Base-by-base conservation (phyloP, 2,797 vertebrate species). In the Pygocentrus nattereri region DNA sequence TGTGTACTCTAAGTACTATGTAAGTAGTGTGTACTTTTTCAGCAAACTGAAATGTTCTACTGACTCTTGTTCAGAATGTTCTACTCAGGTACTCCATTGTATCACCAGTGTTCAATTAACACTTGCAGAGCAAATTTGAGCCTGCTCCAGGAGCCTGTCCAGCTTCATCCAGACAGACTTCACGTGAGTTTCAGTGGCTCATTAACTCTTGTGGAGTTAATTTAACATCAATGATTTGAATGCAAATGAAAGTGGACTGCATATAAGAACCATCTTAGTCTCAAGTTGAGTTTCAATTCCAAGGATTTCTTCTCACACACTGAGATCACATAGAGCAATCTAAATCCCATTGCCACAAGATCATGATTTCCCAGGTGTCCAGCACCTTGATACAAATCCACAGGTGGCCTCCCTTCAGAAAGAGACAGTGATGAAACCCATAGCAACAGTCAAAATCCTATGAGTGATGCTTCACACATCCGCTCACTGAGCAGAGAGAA, bases 391-490 rank as follows among this genome's bases (percentile, higher is more conserved):
- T 58, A 75, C 75, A 85, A 58, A 79, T 79, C 72, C 86, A 85
- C 82, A 91, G 75, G 87, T 90, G 89, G 86, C 81, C 86, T 65
- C 65, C 34, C 52, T 56, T 79, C 65, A 82, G 21, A 34, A 76
- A 61, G 70, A 84, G 72, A 84, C 79, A 81, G 54, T 90, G 90
- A 93, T 88, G 87, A 89, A 93, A 92, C 79, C 59, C 73, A 62
- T 70, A 62, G 89, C 81, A 89, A 91, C 82, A 64, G 76, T 74
- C 59, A 75, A 68, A 80, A 82, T 83, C 84, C 76, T 82, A 64
- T 73, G 75, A 79, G 80, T 76, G 82, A 77, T 67, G 78, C 76
- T 77, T 83, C 69, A 80, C 38, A 62, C 74, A 82, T 73, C 72
- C 69, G 74, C 70, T 85, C 82, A 75, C 59, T 83, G 75, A 87